Conservation (phyloP, 2,888 invertebrate species). For the Monoplex corrugatus region DNA sequence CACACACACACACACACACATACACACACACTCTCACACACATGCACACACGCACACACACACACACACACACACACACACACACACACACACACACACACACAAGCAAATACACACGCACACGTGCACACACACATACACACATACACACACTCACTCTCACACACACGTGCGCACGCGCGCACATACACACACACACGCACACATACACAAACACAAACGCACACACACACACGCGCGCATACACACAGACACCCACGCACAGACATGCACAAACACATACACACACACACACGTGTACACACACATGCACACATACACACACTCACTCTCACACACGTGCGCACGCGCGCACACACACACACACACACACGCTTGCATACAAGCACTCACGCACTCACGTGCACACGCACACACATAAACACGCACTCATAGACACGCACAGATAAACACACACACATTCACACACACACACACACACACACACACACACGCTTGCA, state of each 20-base stretch:
- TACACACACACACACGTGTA: no score
- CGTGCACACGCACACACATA: neutral
- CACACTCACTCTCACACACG: no score
- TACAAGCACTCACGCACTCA: no score
- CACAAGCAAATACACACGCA: neutral
- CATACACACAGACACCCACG: no score
- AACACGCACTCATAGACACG: no score
- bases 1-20: neutral
- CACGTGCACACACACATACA: neutral
- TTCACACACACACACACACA: neutral
- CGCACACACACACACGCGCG: no score
- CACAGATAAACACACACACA: neutral
- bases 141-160: neutral
- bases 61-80: constrained; percentile 28
- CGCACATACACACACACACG: neutral
- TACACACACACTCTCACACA: neutral
- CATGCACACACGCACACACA: neutral
- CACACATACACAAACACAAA: neutral
- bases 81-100: constrained; percentile 26
- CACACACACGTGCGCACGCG: neutral
- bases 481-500: no score
- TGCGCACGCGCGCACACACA: neutral
- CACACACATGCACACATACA: no score
- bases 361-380: constrained; percentile 13
- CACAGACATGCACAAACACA: no score